A percentile compares a stretch with the other conserved stretches of the same genome.
Conservation (phyloP, 2,888 invertebrate genomes). For the Tiphia femorata region DNA sequence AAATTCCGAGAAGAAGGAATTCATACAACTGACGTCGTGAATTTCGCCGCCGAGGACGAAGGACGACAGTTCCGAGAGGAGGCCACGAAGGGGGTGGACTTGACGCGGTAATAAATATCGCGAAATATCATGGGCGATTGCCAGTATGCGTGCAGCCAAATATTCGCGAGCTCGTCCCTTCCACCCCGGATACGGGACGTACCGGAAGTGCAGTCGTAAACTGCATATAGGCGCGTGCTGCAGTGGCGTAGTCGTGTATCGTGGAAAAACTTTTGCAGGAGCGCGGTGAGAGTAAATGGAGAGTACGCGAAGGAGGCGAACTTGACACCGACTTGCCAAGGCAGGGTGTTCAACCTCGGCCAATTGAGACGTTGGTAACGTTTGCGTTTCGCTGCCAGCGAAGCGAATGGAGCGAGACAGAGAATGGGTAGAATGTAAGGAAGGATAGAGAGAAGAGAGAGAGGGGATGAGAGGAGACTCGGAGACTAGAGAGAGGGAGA, state of each 20-base stretch:
- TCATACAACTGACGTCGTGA: no score
- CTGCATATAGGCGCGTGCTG: constrained; percentile 15
- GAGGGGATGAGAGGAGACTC: neutral
- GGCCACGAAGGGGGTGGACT: neutral
- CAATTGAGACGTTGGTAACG: neutral
- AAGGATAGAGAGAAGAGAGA: neutral
- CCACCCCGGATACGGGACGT: constrained; percentile 29
- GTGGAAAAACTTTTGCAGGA: no score
- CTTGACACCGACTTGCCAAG: neutral
- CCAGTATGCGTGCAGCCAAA: constrained; percentile 29
- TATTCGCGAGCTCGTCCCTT: no score
- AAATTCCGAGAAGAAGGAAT: neutral
- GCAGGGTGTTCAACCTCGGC: no score
- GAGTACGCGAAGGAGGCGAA: no score
- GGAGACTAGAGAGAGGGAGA: no score
- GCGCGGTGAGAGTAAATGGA: no score
- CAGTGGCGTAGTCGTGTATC: neutral
- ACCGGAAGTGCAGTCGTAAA: constrained; percentile 45
- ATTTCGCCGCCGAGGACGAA: no score
- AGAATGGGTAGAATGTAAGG: neutral
- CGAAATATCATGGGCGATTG: constrained; percentile 31
- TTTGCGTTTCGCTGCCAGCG: neutral
- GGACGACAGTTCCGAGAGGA: neutral
- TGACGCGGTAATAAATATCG: constrained; percentile 36
- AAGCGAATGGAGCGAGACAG: neutral